Percentiles rank a stretch among this genome's conserved stretches.
phyloP scores from a whole-genome alignment of 2,888 invertebrate genomes.

The Ferdinandea cuprea region DNA sequence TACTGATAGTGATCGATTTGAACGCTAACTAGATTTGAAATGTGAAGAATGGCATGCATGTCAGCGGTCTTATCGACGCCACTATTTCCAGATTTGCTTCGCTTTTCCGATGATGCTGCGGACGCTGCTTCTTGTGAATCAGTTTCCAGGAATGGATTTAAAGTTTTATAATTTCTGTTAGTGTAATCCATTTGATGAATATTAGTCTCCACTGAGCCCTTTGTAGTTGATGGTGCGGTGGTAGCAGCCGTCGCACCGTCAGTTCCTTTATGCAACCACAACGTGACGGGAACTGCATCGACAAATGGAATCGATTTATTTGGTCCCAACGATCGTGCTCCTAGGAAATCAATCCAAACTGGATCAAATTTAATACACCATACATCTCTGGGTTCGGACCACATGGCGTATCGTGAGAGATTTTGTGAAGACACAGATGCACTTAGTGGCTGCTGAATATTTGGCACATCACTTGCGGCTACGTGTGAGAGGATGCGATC shows the following conservation, averaged over 20 bases:
- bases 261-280: slow-evolving; percentile 88
- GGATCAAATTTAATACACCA: slow-evolving; percentile 96
- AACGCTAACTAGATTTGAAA: slow-evolving; percentile 92
- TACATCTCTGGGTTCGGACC: slow-evolving; percentile 93
- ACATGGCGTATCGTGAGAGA: slow-evolving; percentile 85
- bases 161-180: slow-evolving; percentile 76
- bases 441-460: slow-evolving; percentile 78
- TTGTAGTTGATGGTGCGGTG: slow-evolving; percentile 76
- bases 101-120: slow-evolving; percentile 48
- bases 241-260: slow-evolving; percentile 76
- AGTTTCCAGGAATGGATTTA: slow-evolving; percentile 80
- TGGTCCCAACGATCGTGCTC: slow-evolving; percentile 89
- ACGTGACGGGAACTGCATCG: slow-evolving; percentile 93
- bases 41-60: slow-evolving; percentile 91
- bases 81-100: slow-evolving; percentile 50
- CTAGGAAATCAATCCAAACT: slow-evolving; percentile 96
- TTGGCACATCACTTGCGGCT: slow-evolving; percentile 83
- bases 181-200: slow-evolving; percentile 76
- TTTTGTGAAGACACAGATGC: slow-evolving; percentile 80
- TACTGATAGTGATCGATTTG: slow-evolving; percentile 97
- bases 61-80: slow-evolving; percentile 84
- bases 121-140: slow-evolving; percentile 67
- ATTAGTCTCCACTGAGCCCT: slow-evolving; percentile 76
- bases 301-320: slow-evolving; percentile 91
- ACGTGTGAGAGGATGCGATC: slow-evolving; percentile 92